phyloP scores from a whole-genome alignment of 2,113 vertebrate genomes.

The Megalops atlanticus region DNA sequence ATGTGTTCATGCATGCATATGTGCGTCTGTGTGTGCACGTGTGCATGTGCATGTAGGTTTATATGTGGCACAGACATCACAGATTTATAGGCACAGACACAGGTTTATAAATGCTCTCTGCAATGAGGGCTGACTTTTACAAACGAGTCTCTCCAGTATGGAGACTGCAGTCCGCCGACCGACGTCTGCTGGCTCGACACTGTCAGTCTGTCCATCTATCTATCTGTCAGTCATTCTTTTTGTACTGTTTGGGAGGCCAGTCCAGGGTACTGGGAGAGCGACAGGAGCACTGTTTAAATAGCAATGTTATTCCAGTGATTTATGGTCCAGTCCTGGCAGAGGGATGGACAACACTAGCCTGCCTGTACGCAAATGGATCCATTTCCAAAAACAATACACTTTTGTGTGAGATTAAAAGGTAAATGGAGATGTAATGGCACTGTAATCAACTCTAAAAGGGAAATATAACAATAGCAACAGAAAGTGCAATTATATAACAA shows the following conservation, averaged over 20 bases:
- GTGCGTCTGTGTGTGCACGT: too few species aligned
- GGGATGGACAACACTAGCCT: background rate
- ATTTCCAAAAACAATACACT: conserved; percentile 5
- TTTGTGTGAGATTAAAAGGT: background rate
- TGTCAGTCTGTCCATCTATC: background rate
- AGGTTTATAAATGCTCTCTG: conserved; percentile 11
- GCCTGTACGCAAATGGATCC: background rate
- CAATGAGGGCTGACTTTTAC: conserved; percentile 12
- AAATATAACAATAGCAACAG: background rate
- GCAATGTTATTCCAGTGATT: conserved; percentile 39
- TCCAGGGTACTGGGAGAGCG: conserved; percentile 3
- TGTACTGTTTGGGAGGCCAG: conserved; percentile 8
- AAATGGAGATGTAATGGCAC: background rate
- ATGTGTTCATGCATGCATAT: too few species aligned
- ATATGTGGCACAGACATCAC: too few species aligned
- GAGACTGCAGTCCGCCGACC: background rate
- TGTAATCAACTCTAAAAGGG: background rate
- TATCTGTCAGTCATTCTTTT: background rate
- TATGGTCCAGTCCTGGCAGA: conserved; percentile 26
- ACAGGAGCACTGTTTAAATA: conserved; percentile 29
- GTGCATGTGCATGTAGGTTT: background rate
- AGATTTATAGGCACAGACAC: too few species aligned
- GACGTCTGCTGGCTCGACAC: background rate
- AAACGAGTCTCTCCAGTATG: background rate
- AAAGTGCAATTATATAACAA: too few species aligned